Evolutionary conservation across 2,888 invertebrate genomes (phyloP).

Genomic region (Xylota segnis): DNA sequence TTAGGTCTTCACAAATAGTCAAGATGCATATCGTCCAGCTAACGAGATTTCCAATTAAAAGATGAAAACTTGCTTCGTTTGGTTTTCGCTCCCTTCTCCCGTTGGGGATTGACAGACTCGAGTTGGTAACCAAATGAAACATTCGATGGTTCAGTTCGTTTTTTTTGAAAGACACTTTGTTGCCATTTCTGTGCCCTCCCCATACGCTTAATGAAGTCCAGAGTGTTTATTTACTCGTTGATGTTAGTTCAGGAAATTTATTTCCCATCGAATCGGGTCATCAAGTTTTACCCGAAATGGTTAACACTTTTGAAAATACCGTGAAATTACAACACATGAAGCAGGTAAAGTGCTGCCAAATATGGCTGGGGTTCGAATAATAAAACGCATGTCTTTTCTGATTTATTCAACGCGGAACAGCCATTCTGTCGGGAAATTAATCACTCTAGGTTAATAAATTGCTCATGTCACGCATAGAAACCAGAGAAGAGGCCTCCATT

Average conservation of each 20-base stretch:
- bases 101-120: background rate
- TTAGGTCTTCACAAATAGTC: conserved; percentile 34
- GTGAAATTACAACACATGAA: background rate
- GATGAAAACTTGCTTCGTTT: conserved; percentile 28
- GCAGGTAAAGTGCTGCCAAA: conserved; percentile 37
- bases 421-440: conserved; percentile 1
- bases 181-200: conserved; percentile 1
- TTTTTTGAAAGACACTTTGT: background rate
- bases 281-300: conserved; percentile 7
- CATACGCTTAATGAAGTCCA: conserved; percentile 11
- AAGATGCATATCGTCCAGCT: conserved; percentile 43
- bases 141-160: background rate
- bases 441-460: conserved; percentile 1
- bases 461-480: conserved; percentile 17
- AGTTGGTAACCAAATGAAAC: conserved; percentile 13
- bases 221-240: conserved; percentile 7
- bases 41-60: conserved; percentile 62
- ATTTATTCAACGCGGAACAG: conserved; percentile 25
- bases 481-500: background rate
- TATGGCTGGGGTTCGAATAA: background rate
- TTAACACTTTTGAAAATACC: background rate
- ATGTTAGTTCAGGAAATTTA: background rate
- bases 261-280: conserved; percentile 19
- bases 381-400: background rate
- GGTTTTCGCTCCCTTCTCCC: background rate